Conservation (phyloP, 2,113 vertebrate species). For the Heterotilapia buettikoferi region DNA sequence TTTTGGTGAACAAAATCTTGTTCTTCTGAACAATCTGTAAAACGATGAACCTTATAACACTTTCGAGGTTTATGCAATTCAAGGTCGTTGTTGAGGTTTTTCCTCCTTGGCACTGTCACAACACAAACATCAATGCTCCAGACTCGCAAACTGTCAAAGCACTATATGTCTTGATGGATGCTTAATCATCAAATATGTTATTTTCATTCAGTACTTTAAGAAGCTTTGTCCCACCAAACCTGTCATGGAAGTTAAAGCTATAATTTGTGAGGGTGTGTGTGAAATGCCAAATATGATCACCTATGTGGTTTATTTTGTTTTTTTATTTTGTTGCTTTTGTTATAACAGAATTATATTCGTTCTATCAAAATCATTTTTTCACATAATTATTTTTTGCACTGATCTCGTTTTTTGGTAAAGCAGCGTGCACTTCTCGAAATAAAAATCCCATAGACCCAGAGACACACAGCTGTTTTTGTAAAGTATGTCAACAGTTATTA, state of each 20-base stretch:
- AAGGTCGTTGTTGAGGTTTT: neutral
- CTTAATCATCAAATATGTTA: neutral
- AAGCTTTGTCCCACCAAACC: neutral
- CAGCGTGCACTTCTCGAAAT: neutral
- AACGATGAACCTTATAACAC: neutral
- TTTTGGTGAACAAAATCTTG: neutral
- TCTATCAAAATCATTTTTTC: neutral
- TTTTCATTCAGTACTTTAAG: neutral
- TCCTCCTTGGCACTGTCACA: neutral
- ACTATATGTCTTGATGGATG: neutral
- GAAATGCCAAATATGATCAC: neutral
- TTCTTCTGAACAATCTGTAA: neutral
- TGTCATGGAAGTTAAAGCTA: neutral
- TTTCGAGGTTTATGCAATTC: neutral
- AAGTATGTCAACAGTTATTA: neutral
- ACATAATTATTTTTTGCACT: neutral
- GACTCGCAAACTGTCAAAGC: neutral
- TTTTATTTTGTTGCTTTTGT: neutral
- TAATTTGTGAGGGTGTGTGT: neutral
- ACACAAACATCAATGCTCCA: neutral
- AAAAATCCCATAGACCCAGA: neutral
- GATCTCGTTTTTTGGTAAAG: neutral
- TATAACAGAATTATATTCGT: neutral
- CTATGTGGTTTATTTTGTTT: neutral
- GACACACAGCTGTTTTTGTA: neutral